phyloP scores from a whole-genome alignment of 2,888 invertebrate genomes.

The Pinctada fucata region DNA sequence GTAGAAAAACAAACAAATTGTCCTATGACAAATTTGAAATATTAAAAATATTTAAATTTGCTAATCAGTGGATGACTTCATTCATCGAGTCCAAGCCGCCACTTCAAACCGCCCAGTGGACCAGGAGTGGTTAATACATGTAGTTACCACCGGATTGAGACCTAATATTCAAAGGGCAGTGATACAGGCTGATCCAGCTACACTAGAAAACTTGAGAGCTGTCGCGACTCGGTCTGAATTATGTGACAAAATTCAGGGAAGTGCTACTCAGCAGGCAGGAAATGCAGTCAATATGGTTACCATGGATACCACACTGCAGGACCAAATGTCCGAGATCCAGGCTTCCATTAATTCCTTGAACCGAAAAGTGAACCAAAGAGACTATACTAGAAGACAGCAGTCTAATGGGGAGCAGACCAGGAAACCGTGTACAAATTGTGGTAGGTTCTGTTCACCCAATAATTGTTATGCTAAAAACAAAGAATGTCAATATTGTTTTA shows the following conservation, averaged over 20 bases:
- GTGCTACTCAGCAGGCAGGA: background rate
- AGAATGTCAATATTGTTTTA: background rate
- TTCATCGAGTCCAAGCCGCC: background rate
- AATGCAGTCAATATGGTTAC: background rate
- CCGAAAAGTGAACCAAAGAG: background rate
- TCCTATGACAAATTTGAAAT: too few species aligned
- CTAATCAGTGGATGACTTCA: background rate
- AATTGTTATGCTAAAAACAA: background rate
- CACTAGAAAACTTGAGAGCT: background rate
- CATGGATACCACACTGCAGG: background rate
- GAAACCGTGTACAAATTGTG: background rate
- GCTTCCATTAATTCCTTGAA: background rate
- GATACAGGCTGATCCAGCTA: background rate
- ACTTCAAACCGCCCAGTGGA: background rate
- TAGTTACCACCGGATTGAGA: background rate
- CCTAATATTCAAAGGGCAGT: background rate
- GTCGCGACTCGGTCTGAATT: background rate
- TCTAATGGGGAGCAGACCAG: background rate
- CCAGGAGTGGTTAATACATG: constrained; percentile 6
- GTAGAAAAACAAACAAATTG: too few species aligned
- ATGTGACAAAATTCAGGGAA: background rate
- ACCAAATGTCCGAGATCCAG: background rate
- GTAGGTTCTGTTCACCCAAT: background rate
- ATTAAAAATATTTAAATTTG: too few species aligned
- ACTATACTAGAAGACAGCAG: background rate